These are phyloP conservation scores for Drosophila pseudoananassae DNA, from an alignment of 1,140 invertebrate genomes.

Conservation along the genomic window DNA sequence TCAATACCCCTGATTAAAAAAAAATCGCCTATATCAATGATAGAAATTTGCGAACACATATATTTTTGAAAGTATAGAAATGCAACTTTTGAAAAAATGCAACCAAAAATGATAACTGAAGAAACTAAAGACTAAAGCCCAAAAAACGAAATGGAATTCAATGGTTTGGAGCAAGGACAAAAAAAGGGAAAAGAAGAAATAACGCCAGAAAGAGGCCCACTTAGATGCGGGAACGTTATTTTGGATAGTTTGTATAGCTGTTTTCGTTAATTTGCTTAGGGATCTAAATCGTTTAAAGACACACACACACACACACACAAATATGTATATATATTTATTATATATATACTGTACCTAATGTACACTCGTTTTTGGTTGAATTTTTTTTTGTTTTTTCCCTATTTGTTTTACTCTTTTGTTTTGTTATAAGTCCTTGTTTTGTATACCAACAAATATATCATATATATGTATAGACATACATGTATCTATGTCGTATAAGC, in stretches of 20 bases:
- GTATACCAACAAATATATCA: slow-evolving; percentile 36
- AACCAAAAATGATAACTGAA: slow-evolving; percentile 33
- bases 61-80: slow-evolving; percentile 77
- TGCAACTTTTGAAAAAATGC: slow-evolving; percentile 74
- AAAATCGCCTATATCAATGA: slow-evolving; percentile 15
- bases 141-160: slow-evolving; percentile 46
- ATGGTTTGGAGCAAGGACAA: slow-evolving; percentile 36
- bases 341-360: not conserved
- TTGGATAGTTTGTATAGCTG: slow-evolving; percentile 37
- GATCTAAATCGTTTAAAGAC: slow-evolving; percentile 34
- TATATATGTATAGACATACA: slow-evolving; percentile 22
- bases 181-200: slow-evolving; percentile 10
- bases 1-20: slow-evolving; percentile 3
- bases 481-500: slow-evolving; percentile 32
- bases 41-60: slow-evolving; percentile 56
- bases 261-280: slow-evolving; percentile 25
- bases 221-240: slow-evolving; percentile 31
- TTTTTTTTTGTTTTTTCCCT: slow-evolving; percentile 12
- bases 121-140: slow-evolving; percentile 48
- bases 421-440: slow-evolving; percentile 41
- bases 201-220: slow-evolving; percentile 19
- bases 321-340: not conserved
- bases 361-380: slow-evolving; percentile 30
- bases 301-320: slow-evolving; percentile 20
- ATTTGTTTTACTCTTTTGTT: slow-evolving; percentile 25